Base-by-base conservation (phyloP, 1,140 invertebrate genomes). In the Drosophila busckii region DNA sequence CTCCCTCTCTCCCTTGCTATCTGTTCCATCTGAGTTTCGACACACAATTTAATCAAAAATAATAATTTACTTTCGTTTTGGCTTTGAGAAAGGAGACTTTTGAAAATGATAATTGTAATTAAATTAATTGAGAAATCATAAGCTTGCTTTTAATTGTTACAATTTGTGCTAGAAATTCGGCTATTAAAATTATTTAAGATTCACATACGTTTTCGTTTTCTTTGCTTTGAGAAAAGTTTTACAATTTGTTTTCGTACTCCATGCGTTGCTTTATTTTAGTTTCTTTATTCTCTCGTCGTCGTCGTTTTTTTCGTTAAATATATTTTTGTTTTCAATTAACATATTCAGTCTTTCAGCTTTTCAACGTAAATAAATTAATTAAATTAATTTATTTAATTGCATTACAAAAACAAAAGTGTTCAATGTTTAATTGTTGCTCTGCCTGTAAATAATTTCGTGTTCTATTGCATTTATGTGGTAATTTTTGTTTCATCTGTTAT, bases 341-440 rank as follows among this genome's bases (percentile, higher is more conserved):
- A 84, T 78, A 84, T 84, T 84, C 80, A 84, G 80, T 84, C 80
- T 84, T 84, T 84, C 71, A 84, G 78, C 80, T 80, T 80, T n/a
- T 75, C 44, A 84, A 78, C 64, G 45, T 66, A 76, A 84, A 84
- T 80, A 75, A 75, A 84, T 84, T 84, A 84, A 84, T 84, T 84
- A 84, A 84, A 84, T 78, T 84, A 84, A 84, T 84, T 84, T 80
- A 84, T 84, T 84, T 52, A 66, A 84, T 73, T 66, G 78, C 64
- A 69, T 75, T 75, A 70, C 70, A 78, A 56, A 65, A 67, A 58
- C 58, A 62, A 55, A 64, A 52, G 17, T 59, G 50, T 63, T 60
- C n/a, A 61, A 44, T n/a, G n/a, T n/a, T n/a, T n/a, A n/a, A 42
- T 58, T 68, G 38, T 49, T 71, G 58, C 41, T 68, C 54, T 76